These are phyloP conservation scores for Battus philenor DNA, from an alignment of 1,140 invertebrate species.

Conservation along the genomic window DNA sequence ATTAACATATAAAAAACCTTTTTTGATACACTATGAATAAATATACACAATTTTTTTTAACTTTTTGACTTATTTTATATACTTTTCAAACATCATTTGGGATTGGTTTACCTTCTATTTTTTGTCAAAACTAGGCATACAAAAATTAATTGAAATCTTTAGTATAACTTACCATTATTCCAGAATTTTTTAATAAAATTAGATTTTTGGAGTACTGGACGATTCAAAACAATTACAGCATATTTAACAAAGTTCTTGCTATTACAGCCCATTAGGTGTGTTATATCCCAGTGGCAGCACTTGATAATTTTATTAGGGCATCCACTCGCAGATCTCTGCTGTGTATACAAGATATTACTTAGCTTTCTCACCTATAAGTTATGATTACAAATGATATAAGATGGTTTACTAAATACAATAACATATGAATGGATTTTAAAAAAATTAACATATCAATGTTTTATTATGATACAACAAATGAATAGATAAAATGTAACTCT, in stretches of 20 bases:
- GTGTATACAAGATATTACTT: slow-evolving; percentile 35
- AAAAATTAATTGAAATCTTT: neutral
- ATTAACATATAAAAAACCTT: neutral
- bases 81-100: too few species aligned
- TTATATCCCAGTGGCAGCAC: slow-evolving; percentile 50
- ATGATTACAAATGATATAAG: slow-evolving; percentile 9
- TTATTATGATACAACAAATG: too few species aligned
- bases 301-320: slow-evolving; percentile 25
- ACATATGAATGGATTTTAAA: too few species aligned
- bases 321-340: slow-evolving; percentile 28
- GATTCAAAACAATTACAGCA: slow-evolving; percentile 57
- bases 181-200: slow-evolving; percentile 47
- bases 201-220: slow-evolving; percentile 42
- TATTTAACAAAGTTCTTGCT: slow-evolving; percentile 28
- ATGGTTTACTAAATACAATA: too few species aligned
- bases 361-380: slow-evolving; percentile 32
- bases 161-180: slow-evolving; percentile 49
- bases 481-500: too few species aligned
- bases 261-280: slow-evolving; percentile 26
- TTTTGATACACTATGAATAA: neutral
- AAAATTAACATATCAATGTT: too few species aligned
- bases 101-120: too few species aligned
- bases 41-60: neutral
- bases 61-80: neutral
- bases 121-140: neutral